These are phyloP conservation scores for Equus quagga DNA, from an alignment of 2,113 vertebrate genomes.

Conservation along the genomic window DNA sequence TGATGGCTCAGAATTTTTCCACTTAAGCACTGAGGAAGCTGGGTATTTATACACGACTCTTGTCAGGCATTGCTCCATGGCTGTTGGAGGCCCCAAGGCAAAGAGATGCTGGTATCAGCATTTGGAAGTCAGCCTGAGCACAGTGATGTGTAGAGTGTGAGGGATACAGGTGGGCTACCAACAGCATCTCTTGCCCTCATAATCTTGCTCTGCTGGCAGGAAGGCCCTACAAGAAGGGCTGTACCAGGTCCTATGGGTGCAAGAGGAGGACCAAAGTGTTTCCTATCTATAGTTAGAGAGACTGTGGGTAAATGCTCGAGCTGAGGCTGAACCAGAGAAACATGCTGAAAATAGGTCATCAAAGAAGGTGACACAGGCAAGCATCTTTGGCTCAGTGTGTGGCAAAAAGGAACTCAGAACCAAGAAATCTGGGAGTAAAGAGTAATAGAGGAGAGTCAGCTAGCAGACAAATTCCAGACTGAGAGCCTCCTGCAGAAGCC, in stretches of 20 bases:
- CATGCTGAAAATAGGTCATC: not conserved
- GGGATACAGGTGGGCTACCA: not conserved
- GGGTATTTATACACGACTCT: not conserved
- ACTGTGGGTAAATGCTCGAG: not conserved
- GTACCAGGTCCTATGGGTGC: accelerated
- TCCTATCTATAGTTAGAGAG: not conserved
- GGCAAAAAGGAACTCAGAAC: not conserved
- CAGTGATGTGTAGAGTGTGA: not conserved
- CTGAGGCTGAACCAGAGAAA: not conserved
- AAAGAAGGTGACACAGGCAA: not conserved
- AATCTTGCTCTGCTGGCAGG: not conserved
- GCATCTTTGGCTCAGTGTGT: not conserved
- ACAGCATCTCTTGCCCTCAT: not conserved
- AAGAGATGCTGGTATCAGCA: not conserved
- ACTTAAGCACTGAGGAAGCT: not conserved
- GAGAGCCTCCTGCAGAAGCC: not conserved
- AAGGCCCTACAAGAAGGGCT: not conserved
- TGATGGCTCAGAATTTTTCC: not conserved
- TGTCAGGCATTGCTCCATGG: accelerated
- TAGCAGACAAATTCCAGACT: not conserved
- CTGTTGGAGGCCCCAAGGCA: too few relatives aligned
- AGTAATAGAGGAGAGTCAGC: not conserved
- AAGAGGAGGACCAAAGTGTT: not conserved
- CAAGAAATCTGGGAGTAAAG: not conserved
- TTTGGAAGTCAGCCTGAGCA: not conserved